Evolutionary conservation across 2,888 invertebrate genomes (phyloP).

Genomic region (Cactoblastis cactorum): DNA sequence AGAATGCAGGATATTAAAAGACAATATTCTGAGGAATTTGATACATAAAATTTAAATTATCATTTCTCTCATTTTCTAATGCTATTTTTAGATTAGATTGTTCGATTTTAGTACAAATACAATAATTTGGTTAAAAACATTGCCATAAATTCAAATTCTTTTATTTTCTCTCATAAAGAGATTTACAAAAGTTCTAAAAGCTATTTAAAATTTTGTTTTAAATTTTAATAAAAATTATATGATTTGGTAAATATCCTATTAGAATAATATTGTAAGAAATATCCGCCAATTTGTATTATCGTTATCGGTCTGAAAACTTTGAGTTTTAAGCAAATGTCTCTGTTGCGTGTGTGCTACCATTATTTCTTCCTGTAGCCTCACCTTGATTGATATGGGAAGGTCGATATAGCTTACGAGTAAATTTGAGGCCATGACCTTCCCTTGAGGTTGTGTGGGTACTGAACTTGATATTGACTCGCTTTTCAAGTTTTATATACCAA

Average conservation of each 20-base stretch:
- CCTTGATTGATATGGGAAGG: constrained; percentile 54
- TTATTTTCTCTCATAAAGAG: too few species aligned
- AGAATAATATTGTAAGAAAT: background rate
- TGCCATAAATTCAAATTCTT: too few species aligned
- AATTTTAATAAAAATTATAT: too few species aligned
- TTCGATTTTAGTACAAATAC: too few species aligned
- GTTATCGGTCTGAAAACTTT: background rate
- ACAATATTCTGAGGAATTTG: too few species aligned
- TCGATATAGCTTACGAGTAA: constrained; percentile 47
- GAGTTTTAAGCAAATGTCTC: constrained; percentile 34
- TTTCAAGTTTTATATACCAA: constrained; percentile 20
- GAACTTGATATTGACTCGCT: constrained; percentile 22
- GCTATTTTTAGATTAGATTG: too few species aligned
- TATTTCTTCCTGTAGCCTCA: constrained; percentile 54
- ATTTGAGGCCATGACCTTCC: constrained; percentile 43
- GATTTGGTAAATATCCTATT: too few species aligned
- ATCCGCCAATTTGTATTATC: background rate
- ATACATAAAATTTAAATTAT: too few species aligned
- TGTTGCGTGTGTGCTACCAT: constrained; percentile 58
- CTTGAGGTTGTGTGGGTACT: constrained; percentile 1
- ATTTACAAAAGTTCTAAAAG: too few species aligned
- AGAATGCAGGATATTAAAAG: background rate
- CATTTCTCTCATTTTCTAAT: too few species aligned
- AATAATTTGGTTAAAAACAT: too few species aligned
- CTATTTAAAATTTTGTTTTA: too few species aligned